Percentiles rank a stretch among this genome's conserved stretches.
phyloP scores from a whole-genome alignment of 2,888 invertebrate genomes.

The Coelinius sp. region DNA sequence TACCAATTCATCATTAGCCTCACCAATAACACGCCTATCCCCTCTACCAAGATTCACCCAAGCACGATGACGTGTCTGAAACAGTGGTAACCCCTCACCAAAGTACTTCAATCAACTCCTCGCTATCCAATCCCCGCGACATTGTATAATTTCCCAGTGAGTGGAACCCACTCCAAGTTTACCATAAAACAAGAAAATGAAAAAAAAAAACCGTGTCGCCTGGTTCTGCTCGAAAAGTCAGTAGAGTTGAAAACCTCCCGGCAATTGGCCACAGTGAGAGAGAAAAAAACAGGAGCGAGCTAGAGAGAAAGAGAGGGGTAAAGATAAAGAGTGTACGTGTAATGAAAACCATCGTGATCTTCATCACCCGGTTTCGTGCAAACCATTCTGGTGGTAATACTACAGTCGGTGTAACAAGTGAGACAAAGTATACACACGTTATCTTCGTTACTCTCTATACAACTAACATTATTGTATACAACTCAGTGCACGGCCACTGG shows the following conservation, averaged over 20 bases:
- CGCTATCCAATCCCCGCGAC: background rate
- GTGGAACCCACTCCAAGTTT: no score
- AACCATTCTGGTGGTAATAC: constrained; percentile 32
- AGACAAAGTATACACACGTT: background rate
- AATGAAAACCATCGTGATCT: constrained; percentile 51
- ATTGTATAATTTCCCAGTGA: background rate
- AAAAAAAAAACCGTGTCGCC: background rate
- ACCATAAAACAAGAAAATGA: background rate
- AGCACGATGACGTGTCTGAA: no score
- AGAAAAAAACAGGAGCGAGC: background rate
- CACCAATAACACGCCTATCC: no score
- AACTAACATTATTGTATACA: constrained; percentile 18
- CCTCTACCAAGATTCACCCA: no score
- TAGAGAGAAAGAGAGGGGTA: background rate
- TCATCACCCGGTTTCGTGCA: constrained; percentile 47
- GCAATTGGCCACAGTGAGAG: background rate
- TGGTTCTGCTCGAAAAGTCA: background rate
- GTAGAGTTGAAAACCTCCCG: background rate
- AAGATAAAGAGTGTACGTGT: constrained; percentile 42
- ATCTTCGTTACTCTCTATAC: constrained; percentile 19
- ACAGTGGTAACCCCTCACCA: background rate
- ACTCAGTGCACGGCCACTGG: background rate
- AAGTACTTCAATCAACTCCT: background rate
- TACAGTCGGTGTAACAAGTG: background rate
- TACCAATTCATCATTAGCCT: no score